phyloP scores from a whole-genome alignment of 1,140 invertebrate species.

The Drosophila quadrilineata region DNA sequence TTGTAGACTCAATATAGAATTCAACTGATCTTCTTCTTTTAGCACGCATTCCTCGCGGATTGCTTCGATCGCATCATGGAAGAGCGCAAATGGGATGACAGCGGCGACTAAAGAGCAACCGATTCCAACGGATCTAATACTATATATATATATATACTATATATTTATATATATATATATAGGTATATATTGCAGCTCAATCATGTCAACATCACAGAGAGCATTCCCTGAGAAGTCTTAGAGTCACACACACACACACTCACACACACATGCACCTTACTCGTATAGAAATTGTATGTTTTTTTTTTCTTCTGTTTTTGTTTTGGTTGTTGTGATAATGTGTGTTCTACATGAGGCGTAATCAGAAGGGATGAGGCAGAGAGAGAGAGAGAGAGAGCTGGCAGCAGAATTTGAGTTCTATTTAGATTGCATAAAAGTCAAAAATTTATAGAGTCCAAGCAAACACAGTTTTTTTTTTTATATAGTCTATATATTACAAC shows the following conservation, averaged over 20 bases:
- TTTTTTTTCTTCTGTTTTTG: background rate
- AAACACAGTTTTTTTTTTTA: too few relatives aligned
- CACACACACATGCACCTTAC: background rate
- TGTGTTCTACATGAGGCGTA: too few relatives aligned
- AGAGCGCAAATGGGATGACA: conserved; percentile 91
- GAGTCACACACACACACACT: conserved; percentile 16
- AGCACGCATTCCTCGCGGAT: conserved; percentile 96
- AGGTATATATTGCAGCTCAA: conserved; percentile 9
- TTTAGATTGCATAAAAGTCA: too few relatives aligned
- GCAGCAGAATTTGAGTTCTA: too few relatives aligned
- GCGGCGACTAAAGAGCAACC: conserved; percentile 84
- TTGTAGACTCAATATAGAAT: background rate
- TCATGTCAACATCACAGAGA: conserved; percentile 28
- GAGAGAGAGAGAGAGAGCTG: too few relatives aligned
- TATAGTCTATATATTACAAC: too few relatives aligned
- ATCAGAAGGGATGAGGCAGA: too few relatives aligned
- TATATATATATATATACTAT: too few relatives aligned
- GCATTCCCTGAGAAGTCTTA: conserved; percentile 20
- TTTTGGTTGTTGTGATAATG: conserved; percentile 2
- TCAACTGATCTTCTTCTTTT: background rate
- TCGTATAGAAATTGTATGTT: background rate
- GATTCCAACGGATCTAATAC: too few relatives aligned
- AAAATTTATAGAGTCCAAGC: too few relatives aligned
- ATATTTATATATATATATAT: too few relatives aligned
- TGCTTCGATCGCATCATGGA: conserved; percentile 97